Percentiles rank a stretch among this genome's conserved stretches.
phyloP scores from a whole-genome alignment of 2,888 invertebrate genomes.

The Caenorhabditis plicata region DNA sequence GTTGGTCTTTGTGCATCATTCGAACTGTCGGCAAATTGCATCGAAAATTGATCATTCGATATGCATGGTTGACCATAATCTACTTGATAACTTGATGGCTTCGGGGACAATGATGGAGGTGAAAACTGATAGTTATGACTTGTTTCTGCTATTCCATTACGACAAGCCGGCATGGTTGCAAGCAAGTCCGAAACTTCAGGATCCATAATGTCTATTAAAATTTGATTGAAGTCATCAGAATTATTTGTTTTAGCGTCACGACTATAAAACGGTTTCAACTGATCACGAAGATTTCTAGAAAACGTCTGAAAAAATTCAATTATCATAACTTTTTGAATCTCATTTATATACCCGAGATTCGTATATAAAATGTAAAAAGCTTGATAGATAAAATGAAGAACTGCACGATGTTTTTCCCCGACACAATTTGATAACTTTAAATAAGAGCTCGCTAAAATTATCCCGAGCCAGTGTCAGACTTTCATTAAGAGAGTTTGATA shows the following conservation, averaged over 20 bases:
- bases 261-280: slow-evolving; percentile 20
- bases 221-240: slow-evolving; percentile 36
- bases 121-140: slow-evolving; percentile 12
- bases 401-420: slow-evolving; percentile 26
- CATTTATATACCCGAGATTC: slow-evolving; percentile 14
- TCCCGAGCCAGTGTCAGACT: slow-evolving; percentile 31
- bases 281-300: slow-evolving; percentile 9
- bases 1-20: slow-evolving; percentile 12
- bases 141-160: slow-evolving; percentile 9
- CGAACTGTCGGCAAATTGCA: slow-evolving; percentile 9
- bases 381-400: slow-evolving; percentile 14
- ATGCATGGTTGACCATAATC: slow-evolving; percentile 5
- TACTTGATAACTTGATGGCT: not conserved
- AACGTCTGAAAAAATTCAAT: slow-evolving; percentile 13
- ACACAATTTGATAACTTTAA: slow-evolving; percentile 45
- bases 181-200: slow-evolving; percentile 47
- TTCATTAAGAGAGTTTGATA: slow-evolving; percentile 37
- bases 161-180: slow-evolving; percentile 17
- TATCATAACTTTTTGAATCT: not conserved
- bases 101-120: slow-evolving; percentile 19
- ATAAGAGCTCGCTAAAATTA: slow-evolving; percentile 36
- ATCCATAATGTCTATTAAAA: slow-evolving; percentile 42
- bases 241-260: slow-evolving; percentile 10
- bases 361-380: slow-evolving; percentile 22
- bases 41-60: not conserved